Conservation (phyloP, 2,888 invertebrate genomes). For the Phalangium opilio region DNA sequence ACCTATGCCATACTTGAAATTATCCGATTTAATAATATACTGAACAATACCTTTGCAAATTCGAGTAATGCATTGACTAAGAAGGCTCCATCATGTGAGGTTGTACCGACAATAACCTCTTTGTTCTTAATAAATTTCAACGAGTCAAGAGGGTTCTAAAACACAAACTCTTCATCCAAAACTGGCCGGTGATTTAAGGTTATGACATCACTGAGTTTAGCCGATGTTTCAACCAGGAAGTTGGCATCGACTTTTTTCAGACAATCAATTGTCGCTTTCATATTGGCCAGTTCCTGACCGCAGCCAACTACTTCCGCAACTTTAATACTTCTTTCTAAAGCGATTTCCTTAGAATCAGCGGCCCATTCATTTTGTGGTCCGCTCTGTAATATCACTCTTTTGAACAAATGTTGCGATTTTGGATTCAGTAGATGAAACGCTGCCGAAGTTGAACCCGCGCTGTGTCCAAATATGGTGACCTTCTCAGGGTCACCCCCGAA, state of each 20-base stretch:
- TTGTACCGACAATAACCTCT: slow-evolving; percentile 14
- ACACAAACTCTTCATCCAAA: slow-evolving; percentile 7
- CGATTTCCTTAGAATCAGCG: too few relatives aligned
- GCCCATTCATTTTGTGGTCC: neutral
- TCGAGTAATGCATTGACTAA: too few relatives aligned
- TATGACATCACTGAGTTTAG: neutral
- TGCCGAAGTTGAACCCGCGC: slow-evolving; percentile 11
- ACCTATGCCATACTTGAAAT: too few relatives aligned
- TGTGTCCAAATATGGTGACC: slow-evolving; percentile 13
- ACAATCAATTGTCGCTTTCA: slow-evolving; percentile 5
- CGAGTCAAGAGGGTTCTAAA: neutral
- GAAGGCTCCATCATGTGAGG: slow-evolving; percentile 15
- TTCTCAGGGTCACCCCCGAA: slow-evolving; percentile 13
- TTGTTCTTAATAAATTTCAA: slow-evolving; percentile 7
- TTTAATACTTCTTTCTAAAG: neutral
- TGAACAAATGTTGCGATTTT: slow-evolving; percentile 6
- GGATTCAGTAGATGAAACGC: slow-evolving; percentile 12
- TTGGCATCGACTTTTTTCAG: slow-evolving; percentile 7
- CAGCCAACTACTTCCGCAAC: slow-evolving; percentile 9
- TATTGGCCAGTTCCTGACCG: slow-evolving; percentile 3
- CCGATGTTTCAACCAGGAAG: slow-evolving; percentile 7
- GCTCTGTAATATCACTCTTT: slow-evolving; percentile 13
- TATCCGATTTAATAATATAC: too few relatives aligned
- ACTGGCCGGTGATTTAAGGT: slow-evolving; percentile 6
- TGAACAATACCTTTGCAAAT: too few relatives aligned